Percentiles rank a stretch among this genome's conserved stretches.
Conservation (phyloP, 2,797 vertebrate genomes). For the Smutsia gigantea region DNA sequence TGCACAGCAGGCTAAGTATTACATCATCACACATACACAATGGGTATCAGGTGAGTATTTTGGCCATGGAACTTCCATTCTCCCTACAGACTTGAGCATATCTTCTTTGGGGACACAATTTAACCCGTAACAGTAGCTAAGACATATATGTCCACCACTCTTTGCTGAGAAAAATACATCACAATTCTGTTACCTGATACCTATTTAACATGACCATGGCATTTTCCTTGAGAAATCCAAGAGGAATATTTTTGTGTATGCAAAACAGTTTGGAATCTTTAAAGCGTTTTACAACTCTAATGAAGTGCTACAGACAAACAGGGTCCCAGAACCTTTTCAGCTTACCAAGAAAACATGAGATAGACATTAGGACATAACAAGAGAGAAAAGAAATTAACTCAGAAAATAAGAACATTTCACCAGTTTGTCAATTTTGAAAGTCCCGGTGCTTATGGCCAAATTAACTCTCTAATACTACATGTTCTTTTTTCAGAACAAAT, state of each 20-base stretch:
- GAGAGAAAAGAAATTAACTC: constrained; percentile 26
- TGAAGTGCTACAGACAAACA: not conserved
- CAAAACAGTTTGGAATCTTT: not conserved
- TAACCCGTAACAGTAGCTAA: not conserved
- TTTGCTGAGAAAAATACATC: not conserved
- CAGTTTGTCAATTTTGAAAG: constrained; percentile 27
- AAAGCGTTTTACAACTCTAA: not conserved
- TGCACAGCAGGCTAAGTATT: too few species aligned
- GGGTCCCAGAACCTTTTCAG: not conserved
- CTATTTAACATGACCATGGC: not conserved
- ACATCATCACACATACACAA: too few species aligned
- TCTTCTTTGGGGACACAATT: not conserved
- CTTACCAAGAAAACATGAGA: not conserved
- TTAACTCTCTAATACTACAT: constrained; percentile 22
- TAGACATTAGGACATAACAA: constrained; percentile 13
- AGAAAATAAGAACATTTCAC: constrained; percentile 9
- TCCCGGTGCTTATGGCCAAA: not conserved
- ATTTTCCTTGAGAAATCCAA: constrained; percentile 28
- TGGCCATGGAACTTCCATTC: too few species aligned
- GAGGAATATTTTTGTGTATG: not conserved
- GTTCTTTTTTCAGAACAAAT: constrained; percentile 32
- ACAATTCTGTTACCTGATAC: not conserved
- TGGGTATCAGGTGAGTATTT: too few species aligned
- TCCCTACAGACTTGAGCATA: not conserved
- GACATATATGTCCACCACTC: not conserved